Percentiles rank a stretch among this genome's conserved stretches.
Conservation (phyloP, 2,888 invertebrate genomes). For the Philereme vetulata region DNA sequence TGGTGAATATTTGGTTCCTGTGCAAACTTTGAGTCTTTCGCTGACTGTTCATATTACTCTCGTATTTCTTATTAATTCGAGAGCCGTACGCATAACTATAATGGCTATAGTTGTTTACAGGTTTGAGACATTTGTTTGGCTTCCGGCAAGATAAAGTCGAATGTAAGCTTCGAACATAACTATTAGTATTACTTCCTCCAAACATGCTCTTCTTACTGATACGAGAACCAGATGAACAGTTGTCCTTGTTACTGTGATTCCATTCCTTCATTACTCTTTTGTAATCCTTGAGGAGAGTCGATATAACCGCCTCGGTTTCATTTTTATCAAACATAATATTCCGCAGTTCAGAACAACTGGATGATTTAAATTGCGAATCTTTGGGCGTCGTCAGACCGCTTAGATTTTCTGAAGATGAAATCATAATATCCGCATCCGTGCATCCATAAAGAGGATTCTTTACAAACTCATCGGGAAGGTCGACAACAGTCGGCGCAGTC, state of each 20-base stretch:
- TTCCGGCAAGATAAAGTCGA: slow-evolving; percentile 69
- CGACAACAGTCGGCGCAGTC: slow-evolving; percentile 65
- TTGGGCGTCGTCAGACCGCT: slow-evolving; percentile 61
- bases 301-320: slow-evolving; percentile 56
- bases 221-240: slow-evolving; percentile 62
- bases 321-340: slow-evolving; percentile 63
- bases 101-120: slow-evolving; percentile 51
- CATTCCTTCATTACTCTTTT: slow-evolving; percentile 79
- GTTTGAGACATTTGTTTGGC: slow-evolving; percentile 57
- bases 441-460: slow-evolving; percentile 76
- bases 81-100: slow-evolving; percentile 62
- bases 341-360: slow-evolving; percentile 73
- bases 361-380: slow-evolving; percentile 71
- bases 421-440: slow-evolving; percentile 59
- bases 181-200: slow-evolving; percentile 61
- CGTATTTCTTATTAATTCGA: slow-evolving; percentile 50
- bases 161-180: slow-evolving; percentile 65
- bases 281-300: slow-evolving; percentile 71
- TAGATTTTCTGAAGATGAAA: slow-evolving; percentile 60
- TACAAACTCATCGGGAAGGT: slow-evolving; percentile 64
- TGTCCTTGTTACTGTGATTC: slow-evolving; percentile 73
- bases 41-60: slow-evolving; percentile 40
- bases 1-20: slow-evolving; percentile 59
- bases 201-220: slow-evolving; percentile 56
- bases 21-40: slow-evolving; percentile 63